Evolutionary conservation across 2,113 vertebrate genomes (phyloP).

Genomic region (Bufo gargarizans): DNA sequence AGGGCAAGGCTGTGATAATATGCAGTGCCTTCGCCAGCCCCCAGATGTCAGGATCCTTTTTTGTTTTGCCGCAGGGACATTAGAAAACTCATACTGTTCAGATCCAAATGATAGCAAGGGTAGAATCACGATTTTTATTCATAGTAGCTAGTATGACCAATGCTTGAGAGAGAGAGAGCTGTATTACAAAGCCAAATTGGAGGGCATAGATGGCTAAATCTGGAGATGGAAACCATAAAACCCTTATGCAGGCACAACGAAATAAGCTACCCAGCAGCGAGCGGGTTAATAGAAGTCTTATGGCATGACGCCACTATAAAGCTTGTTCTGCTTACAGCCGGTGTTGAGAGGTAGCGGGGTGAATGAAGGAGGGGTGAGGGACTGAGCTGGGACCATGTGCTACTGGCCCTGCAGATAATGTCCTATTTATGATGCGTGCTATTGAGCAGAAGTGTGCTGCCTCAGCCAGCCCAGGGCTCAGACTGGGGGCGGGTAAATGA

Average conservation of each 20-base stretch:
- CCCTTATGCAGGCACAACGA: not conserved
- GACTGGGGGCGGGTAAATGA: constrained; percentile 58
- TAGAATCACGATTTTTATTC: not conserved
- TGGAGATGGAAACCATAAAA: not conserved
- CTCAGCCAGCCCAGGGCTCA: constrained; percentile 58
- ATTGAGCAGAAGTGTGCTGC: constrained; percentile 60
- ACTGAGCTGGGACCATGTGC: constrained; percentile 57
- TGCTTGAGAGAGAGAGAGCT: not conserved
- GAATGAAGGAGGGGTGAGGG: constrained; percentile 46
- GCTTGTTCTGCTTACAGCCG: constrained; percentile 51
- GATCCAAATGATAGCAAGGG: not conserved
- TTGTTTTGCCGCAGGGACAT: constrained; percentile 14
- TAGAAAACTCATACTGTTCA: not conserved
- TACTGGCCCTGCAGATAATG: constrained; percentile 57
- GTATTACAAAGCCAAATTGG: not conserved
- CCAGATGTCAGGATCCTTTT: constrained; percentile 26
- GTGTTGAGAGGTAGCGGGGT: constrained; percentile 46
- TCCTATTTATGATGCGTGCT: constrained; percentile 59
- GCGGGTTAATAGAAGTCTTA: constrained; percentile 39
- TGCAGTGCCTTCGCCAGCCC: constrained; percentile 9
- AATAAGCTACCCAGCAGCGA: not conserved
- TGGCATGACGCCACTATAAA: constrained; percentile 49
- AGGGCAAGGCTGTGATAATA: constrained; percentile 20
- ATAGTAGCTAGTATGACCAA: not conserved
- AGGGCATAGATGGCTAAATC: not conserved